phyloP scores from a whole-genome alignment of 1,140 invertebrate species.

The Trichogramma pretiosum region DNA sequence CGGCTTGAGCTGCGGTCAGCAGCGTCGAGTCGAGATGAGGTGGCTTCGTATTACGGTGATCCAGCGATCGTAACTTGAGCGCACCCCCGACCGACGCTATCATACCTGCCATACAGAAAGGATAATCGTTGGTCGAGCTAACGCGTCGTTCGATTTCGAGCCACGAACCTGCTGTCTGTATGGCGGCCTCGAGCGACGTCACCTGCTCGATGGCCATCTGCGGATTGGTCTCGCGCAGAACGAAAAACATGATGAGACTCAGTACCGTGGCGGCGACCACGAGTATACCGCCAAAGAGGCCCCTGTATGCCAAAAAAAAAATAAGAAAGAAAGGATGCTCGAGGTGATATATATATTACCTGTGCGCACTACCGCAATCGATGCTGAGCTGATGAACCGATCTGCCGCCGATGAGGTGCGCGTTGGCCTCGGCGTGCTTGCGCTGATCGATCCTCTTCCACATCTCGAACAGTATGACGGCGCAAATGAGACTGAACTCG shows the following conservation, averaged over 20 bases:
- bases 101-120: slow-evolving; percentile 28
- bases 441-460: slow-evolving; percentile 58
- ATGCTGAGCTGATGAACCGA: slow-evolving; percentile 72
- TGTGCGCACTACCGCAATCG: slow-evolving; percentile 81
- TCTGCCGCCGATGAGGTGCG: slow-evolving; percentile 42
- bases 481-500: slow-evolving; percentile 76
- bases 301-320: slow-evolving; percentile 36
- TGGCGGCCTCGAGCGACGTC: slow-evolving; percentile 34
- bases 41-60: slow-evolving; percentile 36
- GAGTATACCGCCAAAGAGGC: slow-evolving; percentile 77
- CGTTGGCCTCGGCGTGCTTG: slow-evolving; percentile 28
- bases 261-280: slow-evolving; percentile 80
- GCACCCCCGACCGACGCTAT: slow-evolving; percentile 38
- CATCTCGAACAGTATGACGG: slow-evolving; percentile 77
- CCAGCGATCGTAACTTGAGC: slow-evolving; percentile 33
- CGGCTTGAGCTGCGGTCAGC: slow-evolving; percentile 76
- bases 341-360: slow-evolving; percentile 25
- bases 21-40: slow-evolving; percentile 76
- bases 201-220: slow-evolving; percentile 49
- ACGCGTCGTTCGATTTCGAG: neutral
- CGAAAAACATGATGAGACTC: slow-evolving; percentile 84
- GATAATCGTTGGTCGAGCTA: neutral
- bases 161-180: slow-evolving; percentile 30
- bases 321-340: neutral
- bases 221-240: slow-evolving; percentile 62